Base-by-base conservation (phyloP, 2,888 invertebrate species). In the Cheilosia impressa region DNA sequence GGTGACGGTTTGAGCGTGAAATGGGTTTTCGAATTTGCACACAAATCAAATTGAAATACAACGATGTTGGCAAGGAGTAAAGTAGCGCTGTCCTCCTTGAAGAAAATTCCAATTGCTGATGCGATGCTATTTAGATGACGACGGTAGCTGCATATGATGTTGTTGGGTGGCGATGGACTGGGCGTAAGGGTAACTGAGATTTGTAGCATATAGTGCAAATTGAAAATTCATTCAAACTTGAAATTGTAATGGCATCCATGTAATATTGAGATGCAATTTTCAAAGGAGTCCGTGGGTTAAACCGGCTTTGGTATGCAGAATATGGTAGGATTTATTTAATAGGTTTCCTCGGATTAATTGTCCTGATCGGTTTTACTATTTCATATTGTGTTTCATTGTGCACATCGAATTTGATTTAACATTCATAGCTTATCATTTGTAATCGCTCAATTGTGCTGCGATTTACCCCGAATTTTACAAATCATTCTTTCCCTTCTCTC, bases 11-110 rank as follows among this genome's bases (percentile, higher is more conserved):
- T 87, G 83, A 87, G 88, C 87, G 87, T 88, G 88, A 88, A 88
- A 88, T 88, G 75, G 87, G 80, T 88, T 88, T 87, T 80, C 43
- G 82, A 87, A 85, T 88, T 84, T 77, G 87, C 83, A 77, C 81
- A 87, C 87, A 87, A 87, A 87, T 87, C 87, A 77, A 87, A 88
- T 88, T 87, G 88, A 57, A 87, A 87, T 87, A 69, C 68, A 69
- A 68, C 34, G 24, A 52, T 27, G 34, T 31, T 50, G 17, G 53
- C 22, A 68, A 58, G 19, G 27, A 19, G 38, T n/a, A 24, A 4
- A 9, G 13, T 34, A 43, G 19, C 34, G 17, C 19, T 17, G 17
- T 60, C 10, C 13, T 52, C 24, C 53, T 62, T 68, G 19, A 77
- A 69, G 68, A 52, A 77, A 62, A 77, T 53, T 62, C 17, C 15